phyloP scores from a whole-genome alignment of 1,140 invertebrate species.

The Bathynomus jamesi region DNA sequence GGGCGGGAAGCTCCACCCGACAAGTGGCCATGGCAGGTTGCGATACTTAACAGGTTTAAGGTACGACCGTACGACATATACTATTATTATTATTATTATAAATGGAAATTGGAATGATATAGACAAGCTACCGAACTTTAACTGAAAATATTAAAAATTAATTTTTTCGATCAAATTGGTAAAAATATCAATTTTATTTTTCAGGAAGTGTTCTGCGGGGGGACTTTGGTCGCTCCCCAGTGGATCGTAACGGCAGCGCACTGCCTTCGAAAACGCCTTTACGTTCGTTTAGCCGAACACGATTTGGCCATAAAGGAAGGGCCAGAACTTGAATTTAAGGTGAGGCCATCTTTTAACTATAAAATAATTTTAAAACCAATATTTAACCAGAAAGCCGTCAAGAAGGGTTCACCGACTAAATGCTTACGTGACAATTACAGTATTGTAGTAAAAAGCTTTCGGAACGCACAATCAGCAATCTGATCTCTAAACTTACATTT shows the following conservation, averaged over 20 bases:
- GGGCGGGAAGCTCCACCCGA: constrained; percentile 64
- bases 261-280: constrained; percentile 68
- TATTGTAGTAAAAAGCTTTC: no score
- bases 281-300: constrained; percentile 75
- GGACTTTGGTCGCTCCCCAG: constrained; percentile 70
- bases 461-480: neutral
- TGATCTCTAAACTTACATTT: no score
- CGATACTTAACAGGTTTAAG: constrained; percentile 70
- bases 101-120: no score
- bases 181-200: no score
- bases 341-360: constrained; percentile 31
- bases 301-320: constrained; percentile 60
- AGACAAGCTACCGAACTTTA: no score
- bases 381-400: no score
- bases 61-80: no score
- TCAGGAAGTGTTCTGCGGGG: constrained; percentile 81
- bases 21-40: constrained; percentile 90
- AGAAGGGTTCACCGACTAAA: no score
- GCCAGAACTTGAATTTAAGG: constrained; percentile 62
- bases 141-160: no score
- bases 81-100: no score
- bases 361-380: neutral
- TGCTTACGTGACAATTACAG: no score
- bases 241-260: constrained; percentile 90
- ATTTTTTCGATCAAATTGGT: neutral